Conservation (phyloP, 1,140 invertebrate genomes). For the Cecropterus lyciades region DNA sequence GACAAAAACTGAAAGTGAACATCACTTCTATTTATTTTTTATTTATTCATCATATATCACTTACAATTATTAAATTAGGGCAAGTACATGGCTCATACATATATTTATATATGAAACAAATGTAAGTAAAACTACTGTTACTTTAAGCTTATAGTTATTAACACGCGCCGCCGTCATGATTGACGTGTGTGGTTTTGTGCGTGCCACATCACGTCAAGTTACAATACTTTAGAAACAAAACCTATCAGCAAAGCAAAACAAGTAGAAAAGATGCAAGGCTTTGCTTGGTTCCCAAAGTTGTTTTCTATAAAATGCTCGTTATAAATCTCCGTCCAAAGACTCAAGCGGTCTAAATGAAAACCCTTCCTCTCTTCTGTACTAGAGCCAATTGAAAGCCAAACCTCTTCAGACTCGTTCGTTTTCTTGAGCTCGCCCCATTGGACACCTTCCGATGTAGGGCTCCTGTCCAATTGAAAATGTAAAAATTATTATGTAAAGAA, state of each 20-base stretch:
- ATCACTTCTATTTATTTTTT: not conserved
- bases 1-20: not conserved
- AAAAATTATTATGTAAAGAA: too few species aligned
- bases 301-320: conserved; percentile 57
- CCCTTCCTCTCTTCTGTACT: conserved; percentile 41
- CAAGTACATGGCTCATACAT: conserved; percentile 42
- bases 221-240: not conserved
- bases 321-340: conserved; percentile 64
- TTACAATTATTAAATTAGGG: conserved; percentile 35
- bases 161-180: conserved; percentile 19
- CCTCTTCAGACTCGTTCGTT: conserved; percentile 39
- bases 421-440: conserved; percentile 47
- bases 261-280: conserved; percentile 21
- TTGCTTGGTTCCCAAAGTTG: conserved; percentile 33
- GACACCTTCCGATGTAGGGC: conserved; percentile 43
- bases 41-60: conserved; percentile 20
- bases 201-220: conserved; percentile 5
- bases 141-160: conserved; percentile 16
- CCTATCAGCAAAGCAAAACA: conserved; percentile 7
- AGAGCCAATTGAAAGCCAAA: conserved; percentile 53
- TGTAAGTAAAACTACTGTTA: not conserved
- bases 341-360: conserved; percentile 51
- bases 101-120: conserved; percentile 7
- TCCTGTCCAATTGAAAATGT: conserved; percentile 38
- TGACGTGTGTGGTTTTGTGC: not conserved